A percentile compares a stretch with the other conserved stretches of the same genome.
Conservation (phyloP, 2,888 invertebrate genomes). For the Ephialtes manifestator region DNA sequence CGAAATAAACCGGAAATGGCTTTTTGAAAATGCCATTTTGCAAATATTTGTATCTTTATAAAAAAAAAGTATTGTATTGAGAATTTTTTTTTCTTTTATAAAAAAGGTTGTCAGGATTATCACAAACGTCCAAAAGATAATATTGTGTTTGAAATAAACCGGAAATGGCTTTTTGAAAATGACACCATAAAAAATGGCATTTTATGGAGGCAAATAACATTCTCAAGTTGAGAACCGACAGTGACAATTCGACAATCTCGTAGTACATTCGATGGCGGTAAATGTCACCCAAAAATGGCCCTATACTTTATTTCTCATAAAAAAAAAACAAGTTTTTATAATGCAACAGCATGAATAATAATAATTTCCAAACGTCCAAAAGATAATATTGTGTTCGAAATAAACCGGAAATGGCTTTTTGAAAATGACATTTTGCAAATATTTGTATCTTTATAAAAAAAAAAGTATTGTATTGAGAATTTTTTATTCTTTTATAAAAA, state of each 20-base stretch:
- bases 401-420: too few relatives aligned
- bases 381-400: too few relatives aligned
- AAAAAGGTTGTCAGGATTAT: too few relatives aligned
- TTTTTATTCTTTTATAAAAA: too few relatives aligned
- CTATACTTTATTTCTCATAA: not conserved
- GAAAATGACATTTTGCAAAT: too few relatives aligned
- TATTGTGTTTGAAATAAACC: not conserved
- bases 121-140: not conserved
- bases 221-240: not conserved
- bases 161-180: not conserved
- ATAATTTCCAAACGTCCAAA: not conserved
- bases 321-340: slow-evolving; percentile 7
- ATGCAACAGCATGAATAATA: not conserved
- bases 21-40: too few relatives aligned
- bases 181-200: not conserved
- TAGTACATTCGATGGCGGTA: not conserved
- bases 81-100: too few relatives aligned
- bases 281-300: not conserved
- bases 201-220: not conserved
- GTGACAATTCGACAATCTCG: not conserved
- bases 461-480: too few relatives aligned
- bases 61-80: too few relatives aligned
- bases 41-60: too few relatives aligned
- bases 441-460: too few relatives aligned
- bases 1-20: too few relatives aligned